Percentiles rank a stretch among this genome's conserved stretches.
Conservation (phyloP, 2,797 vertebrate species). For the Hydrolagus colliei region DNA sequence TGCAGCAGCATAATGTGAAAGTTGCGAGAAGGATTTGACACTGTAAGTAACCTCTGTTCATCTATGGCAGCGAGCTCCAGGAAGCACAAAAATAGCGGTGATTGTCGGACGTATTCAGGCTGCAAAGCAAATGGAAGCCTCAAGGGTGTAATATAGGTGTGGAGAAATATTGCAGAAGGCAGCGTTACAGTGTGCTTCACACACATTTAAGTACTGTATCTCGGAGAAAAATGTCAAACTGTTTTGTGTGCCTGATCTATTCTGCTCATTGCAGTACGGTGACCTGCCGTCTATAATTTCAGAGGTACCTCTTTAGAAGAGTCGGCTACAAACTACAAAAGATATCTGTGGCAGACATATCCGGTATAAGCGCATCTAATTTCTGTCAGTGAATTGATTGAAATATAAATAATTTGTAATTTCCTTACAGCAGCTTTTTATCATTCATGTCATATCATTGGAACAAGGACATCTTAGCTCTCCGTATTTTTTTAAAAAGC, state of each 20-base stretch:
- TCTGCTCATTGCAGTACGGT: background rate
- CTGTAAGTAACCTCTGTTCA: slow-evolving; percentile 44
- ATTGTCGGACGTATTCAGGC: background rate
- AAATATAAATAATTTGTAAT: background rate
- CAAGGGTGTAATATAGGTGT: background rate
- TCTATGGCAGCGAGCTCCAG: slow-evolving; percentile 12
- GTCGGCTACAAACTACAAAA: background rate
- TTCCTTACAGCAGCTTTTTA: background rate
- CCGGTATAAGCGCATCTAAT: no score
- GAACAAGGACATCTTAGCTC: no score
- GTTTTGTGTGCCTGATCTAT: background rate
- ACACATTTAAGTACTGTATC: background rate
- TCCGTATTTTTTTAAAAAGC: no score
- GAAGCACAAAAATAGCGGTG: slow-evolving; percentile 24
- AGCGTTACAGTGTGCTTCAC: background rate
- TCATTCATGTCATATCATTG: no score
- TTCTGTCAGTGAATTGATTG: background rate
- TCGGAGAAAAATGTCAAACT: background rate
- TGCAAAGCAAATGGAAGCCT: background rate
- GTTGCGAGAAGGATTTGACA: slow-evolving; percentile 41
- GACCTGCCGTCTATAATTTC: background rate
- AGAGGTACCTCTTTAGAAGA: background rate
- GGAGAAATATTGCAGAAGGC: background rate
- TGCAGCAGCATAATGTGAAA: slow-evolving; percentile 42
- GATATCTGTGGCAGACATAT: background rate